Evolutionary conservation across 2,888 invertebrate species (phyloP).

Genomic region (Cynaeus angustus): DNA sequence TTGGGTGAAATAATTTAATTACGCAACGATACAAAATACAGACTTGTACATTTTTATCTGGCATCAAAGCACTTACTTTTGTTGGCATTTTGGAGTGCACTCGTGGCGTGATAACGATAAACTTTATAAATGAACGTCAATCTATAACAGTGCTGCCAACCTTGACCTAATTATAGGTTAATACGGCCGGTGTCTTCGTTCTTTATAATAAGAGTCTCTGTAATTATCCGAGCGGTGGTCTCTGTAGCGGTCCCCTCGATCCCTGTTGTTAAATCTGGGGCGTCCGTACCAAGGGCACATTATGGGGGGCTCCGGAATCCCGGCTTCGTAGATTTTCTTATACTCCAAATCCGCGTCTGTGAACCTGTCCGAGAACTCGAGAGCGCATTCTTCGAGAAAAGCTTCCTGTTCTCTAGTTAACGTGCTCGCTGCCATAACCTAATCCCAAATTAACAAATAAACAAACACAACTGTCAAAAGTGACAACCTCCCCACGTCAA

Average conservation of each 20-base stretch:
- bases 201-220: slow-evolving; percentile 44
- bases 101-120: too few species aligned
- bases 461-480: background rate
- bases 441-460: slow-evolving; percentile 5
- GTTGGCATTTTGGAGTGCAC: too few species aligned
- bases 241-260: slow-evolving; percentile 34
- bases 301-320: slow-evolving; percentile 69
- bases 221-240: slow-evolving; percentile 43
- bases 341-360: slow-evolving; percentile 70
- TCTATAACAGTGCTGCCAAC: too few species aligned
- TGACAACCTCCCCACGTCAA: background rate
- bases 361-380: slow-evolving; percentile 70
- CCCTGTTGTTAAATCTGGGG: slow-evolving; percentile 32
- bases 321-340: slow-evolving; percentile 66
- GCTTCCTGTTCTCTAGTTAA: slow-evolving; percentile 68
- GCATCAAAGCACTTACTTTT: too few species aligned
- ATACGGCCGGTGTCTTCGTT: slow-evolving; percentile 52
- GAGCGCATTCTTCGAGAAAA: slow-evolving; percentile 70
- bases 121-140: too few species aligned
- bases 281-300: slow-evolving; percentile 68
- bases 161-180: slow-evolving; percentile 4
- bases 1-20: slow-evolving; percentile 8
- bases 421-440: slow-evolving; percentile 22
- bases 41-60: too few species aligned
- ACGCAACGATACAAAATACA: too few species aligned